phyloP scores from a whole-genome alignment of 2,113 vertebrate species.

The Triplophysa siluroides region DNA sequence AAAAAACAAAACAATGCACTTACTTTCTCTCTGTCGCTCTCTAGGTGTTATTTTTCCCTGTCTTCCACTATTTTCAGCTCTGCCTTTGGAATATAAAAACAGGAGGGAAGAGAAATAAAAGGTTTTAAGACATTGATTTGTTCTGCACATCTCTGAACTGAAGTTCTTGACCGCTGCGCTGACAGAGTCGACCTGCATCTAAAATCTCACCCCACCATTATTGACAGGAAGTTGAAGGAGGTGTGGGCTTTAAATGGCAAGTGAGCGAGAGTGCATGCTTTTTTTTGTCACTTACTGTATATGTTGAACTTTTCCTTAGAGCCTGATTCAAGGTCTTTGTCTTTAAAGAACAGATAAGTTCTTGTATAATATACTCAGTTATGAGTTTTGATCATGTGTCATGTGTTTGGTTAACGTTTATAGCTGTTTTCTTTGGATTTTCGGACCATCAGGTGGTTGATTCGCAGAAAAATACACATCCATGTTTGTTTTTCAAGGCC shows the following conservation, averaged over 20 bases:
- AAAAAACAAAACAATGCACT: background rate
- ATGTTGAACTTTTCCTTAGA: slow-evolving; percentile 1
- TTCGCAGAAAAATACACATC: background rate
- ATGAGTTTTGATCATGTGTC: background rate
- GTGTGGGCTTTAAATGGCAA: slow-evolving; percentile 30
- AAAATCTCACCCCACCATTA: too few relatives aligned
- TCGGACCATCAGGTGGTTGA: background rate
- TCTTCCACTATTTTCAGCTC: slow-evolving; percentile 1
- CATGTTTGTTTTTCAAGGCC: background rate
- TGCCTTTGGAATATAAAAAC: slow-evolving; percentile 3
- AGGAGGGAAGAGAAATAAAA: slow-evolving; percentile 16
- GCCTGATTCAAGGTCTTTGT: slow-evolving; percentile 26
- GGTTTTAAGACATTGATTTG: slow-evolving; percentile 33
- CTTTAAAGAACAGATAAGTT: slow-evolving; percentile 12
- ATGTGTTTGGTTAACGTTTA: background rate
- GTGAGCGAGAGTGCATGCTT: background rate
- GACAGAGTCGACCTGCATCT: background rate
- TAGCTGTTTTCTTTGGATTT: background rate
- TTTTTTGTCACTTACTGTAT: background rate
- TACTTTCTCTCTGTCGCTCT: background rate
- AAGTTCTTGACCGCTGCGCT: background rate
- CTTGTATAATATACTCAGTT: background rate
- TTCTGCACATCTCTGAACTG: background rate
- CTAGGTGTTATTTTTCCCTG: background rate
- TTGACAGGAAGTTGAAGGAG: slow-evolving; percentile 22